Conservation (phyloP, 2,888 invertebrate genomes). For the Ceraclea dissimilis region DNA sequence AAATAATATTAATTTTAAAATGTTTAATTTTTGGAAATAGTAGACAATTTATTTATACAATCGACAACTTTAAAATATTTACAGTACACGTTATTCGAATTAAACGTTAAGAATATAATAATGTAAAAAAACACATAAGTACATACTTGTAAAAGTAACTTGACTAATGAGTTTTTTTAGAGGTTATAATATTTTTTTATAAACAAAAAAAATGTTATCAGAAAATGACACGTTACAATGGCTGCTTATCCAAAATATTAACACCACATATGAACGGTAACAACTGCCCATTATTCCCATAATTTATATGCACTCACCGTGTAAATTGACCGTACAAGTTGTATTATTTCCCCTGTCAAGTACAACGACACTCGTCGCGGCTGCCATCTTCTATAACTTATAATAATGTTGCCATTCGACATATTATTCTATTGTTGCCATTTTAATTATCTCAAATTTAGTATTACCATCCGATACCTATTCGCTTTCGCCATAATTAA, state of each 20-base stretch:
- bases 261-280: background rate
- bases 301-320: conserved; percentile 52
- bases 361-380: conserved; percentile 90
- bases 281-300: background rate
- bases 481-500: too few species aligned
- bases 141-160: conserved; percentile 14
- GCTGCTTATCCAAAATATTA: background rate
- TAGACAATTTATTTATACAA: too few species aligned
- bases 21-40: too few species aligned
- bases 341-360: conserved; percentile 94
- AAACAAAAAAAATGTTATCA: conserved; percentile 19
- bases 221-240: conserved; percentile 12
- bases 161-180: conserved; percentile 23
- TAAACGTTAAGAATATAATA: background rate
- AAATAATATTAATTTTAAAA: too few species aligned
- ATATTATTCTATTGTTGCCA: background rate
- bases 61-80: too few species aligned
- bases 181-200: conserved; percentile 27
- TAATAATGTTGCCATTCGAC: conserved; percentile 5
- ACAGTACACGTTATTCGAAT: too few species aligned
- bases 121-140: background rate
- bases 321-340: conserved; percentile 93
- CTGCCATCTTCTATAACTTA: conserved; percentile 42
- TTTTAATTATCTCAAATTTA: too few species aligned
- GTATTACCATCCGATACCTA: too few species aligned